Evolutionary conservation across 2,797 vertebrate species (phyloP).

Genomic region (Coendou prehensilis): DNA sequence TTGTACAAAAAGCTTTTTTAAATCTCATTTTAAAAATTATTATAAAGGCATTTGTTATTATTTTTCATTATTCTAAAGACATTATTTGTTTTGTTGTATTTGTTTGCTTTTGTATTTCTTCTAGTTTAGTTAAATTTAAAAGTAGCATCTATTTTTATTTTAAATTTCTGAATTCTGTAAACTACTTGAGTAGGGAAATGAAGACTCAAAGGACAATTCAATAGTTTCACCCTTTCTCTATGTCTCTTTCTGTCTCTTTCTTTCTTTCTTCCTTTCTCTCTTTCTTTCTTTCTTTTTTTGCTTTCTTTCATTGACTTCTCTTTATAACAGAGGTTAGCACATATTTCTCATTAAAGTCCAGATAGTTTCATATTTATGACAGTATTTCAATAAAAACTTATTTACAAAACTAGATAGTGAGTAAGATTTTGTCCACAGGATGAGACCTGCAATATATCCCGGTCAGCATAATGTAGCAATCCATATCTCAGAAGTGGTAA

Average conservation of each 20-base stretch:
- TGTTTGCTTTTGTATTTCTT: neutral
- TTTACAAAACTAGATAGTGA: neutral
- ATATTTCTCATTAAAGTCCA: conserved; percentile 14
- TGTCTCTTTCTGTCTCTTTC: neutral
- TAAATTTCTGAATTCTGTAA: neutral
- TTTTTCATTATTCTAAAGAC: neutral
- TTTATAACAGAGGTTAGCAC: neutral
- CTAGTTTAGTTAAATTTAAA: neutral
- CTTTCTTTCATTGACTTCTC: neutral
- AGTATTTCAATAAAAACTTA: conserved; percentile 10
- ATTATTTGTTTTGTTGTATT: neutral
- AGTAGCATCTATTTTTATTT: neutral
- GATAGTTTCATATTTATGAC: neutral
- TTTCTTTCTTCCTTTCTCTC: neutral
- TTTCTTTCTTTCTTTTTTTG: neutral
- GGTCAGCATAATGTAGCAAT: neutral
- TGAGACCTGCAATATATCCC: neutral
- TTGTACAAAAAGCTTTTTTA: neutral
- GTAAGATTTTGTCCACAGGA: neutral
- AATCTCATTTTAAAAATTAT: conserved; percentile 7
- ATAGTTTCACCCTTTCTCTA: neutral
- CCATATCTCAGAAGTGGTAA: neutral
- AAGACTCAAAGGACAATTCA: neutral
- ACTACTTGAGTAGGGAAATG: neutral
- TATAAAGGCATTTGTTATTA: neutral